Base-by-base conservation (phyloP, 2,113 vertebrate species). In the Capreolus pygargus region DNA sequence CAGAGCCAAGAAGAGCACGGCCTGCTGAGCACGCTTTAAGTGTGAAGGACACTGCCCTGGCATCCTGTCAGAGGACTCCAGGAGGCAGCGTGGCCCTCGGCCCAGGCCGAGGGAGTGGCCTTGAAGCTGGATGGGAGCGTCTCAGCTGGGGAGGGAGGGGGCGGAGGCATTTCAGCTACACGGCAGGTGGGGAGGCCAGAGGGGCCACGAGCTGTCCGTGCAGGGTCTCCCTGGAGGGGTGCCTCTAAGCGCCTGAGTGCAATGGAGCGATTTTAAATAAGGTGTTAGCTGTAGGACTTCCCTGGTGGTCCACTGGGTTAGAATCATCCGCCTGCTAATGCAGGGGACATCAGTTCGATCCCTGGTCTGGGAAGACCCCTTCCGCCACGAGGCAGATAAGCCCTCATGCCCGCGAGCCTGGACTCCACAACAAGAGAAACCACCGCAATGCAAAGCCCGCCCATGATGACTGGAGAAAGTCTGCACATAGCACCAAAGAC, bases 121-220 rank as follows among this genome's bases (percentile, higher is more conserved):
- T 25, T 23, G 79, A 25, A n/a, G 30, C 16, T n/a, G 79, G 50
- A 14, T 1, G 70, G 57, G 43, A 16, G 10, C 52, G 4, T 1
- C 55, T 17, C 16, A 5, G 64, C 4, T 1, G 8, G 39, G 39
- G 28, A 6, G 43, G 43, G 5, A 4, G 6, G 1, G 12, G 19
- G 43, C 30, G 10, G 10, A 64, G 61, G 74, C 33, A 0, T 25
- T 14, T 36, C 67, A 1, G 9, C 3, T 4, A 15, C 86, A 33
- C 30, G 0, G 27, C 0, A 3, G 60, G 60, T 19, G 1, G 25
- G 30, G 5, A 27, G 16, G 28, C 9, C 0, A 6, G 1, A 7
- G 33, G 25, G 39, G 36, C 27, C 1, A 0, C 1, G 4, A 33
- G 70, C 28, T 11, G 12, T 9, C 15, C 39, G 16, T 28, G 43